phyloP scores from a whole-genome alignment of 2,797 vertebrate genomes.

The Oryzias dopingdopingensis region DNA sequence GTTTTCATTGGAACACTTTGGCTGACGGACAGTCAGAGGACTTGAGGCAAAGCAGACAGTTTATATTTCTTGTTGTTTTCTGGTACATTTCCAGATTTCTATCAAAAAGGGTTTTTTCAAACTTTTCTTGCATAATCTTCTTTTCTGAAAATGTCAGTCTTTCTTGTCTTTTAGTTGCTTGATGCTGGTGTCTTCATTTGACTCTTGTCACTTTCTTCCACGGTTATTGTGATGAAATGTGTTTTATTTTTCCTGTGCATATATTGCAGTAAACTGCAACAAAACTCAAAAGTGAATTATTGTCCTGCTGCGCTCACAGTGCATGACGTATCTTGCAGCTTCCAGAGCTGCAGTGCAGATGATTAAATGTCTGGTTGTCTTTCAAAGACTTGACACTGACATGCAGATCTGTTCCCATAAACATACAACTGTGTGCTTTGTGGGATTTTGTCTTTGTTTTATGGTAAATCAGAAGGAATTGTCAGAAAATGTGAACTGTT shows the following conservation, averaged over 20 bases:
- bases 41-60: constrained; percentile 56
- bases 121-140: constrained; percentile 48
- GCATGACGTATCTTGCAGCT: constrained; percentile 39
- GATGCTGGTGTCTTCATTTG: constrained; percentile 62
- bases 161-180: constrained; percentile 30
- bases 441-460: constrained; percentile 20
- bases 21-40: constrained; percentile 28
- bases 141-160: constrained; percentile 49
- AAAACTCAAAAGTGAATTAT: constrained; percentile 20
- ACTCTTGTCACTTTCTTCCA: constrained; percentile 13
- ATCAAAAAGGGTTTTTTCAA: constrained; percentile 21
- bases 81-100: constrained; percentile 36
- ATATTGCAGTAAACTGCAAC: constrained; percentile 33
- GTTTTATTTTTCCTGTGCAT: constrained; percentile 43
- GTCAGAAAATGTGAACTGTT: constrained; percentile 3
- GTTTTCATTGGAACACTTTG: constrained; percentile 34
- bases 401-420: constrained; percentile 18
- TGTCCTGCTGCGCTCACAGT: constrained; percentile 58
- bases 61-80: constrained; percentile 24
- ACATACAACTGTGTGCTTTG: constrained; percentile 43
- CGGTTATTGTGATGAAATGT: constrained; percentile 24
- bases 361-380: constrained; percentile 8
- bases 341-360: constrained; percentile 37
- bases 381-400: constrained; percentile 23
- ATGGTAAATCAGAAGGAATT: constrained; percentile 8